Conservation (phyloP, 2,797 vertebrate genomes). For the Coracias cyanogaster region DNA sequence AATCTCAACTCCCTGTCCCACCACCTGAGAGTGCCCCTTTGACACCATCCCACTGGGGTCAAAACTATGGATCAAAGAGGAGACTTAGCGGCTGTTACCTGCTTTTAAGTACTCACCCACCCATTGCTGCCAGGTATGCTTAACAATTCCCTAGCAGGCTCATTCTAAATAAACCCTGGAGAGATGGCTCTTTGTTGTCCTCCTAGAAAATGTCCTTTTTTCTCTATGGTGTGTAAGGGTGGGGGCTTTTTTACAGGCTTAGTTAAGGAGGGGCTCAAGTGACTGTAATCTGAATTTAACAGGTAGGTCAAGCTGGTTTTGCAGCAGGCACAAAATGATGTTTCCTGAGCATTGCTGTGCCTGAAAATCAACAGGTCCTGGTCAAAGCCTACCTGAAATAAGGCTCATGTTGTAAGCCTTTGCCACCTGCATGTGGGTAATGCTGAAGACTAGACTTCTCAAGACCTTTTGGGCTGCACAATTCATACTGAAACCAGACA, state of each 20-base stretch:
- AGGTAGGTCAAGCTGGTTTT: neutral
- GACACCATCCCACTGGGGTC: neutral
- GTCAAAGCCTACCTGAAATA: neutral
- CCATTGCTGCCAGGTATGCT: neutral
- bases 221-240: fast-evolving
- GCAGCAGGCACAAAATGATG: neutral
- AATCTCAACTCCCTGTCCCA: neutral
- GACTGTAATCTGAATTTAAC: fast-evolving
- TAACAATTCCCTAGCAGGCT: neutral
- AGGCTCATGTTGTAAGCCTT: fast-evolving
- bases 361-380: neutral
- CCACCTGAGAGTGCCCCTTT: neutral
- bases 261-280: neutral
- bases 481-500: neutral
- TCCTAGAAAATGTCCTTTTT: neutral
- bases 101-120: too few relatives aligned
- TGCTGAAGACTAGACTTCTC: neutral
- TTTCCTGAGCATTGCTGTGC: neutral
- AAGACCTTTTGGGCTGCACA: neutral
- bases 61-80: neutral
- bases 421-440: neutral
- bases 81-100: fast-evolving
- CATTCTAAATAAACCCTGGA: neutral
- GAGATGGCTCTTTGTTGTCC: neutral
- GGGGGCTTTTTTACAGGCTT: neutral